A percentile compares a stretch with the other conserved stretches of the same genome.
These are phyloP conservation scores for Rosalia funebris DNA, from an alignment of 2,888 invertebrate genomes.

Conservation along the genomic window DNA sequence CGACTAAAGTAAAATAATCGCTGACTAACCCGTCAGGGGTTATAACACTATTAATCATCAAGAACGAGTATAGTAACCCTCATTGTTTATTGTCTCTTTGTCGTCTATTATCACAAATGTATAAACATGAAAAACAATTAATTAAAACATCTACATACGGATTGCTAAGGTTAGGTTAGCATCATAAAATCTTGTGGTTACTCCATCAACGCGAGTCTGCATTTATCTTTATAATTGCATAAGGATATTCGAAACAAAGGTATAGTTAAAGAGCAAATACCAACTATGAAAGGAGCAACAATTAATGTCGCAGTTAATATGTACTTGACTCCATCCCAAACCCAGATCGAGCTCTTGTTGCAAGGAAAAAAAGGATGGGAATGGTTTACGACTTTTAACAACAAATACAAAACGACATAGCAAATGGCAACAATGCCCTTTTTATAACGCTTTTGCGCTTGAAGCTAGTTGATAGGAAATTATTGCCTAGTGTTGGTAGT, in stretches of 20 bases:
- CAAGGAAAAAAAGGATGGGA: background rate
- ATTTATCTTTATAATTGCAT: too few species aligned
- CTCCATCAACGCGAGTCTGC: background rate
- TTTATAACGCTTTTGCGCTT: background rate
- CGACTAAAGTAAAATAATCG: slow-evolving; percentile 14
- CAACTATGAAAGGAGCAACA: background rate
- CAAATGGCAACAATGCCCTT: background rate
- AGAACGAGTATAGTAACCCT: slow-evolving; percentile 13
- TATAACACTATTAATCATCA: slow-evolving; percentile 21
- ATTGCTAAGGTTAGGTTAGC: background rate
- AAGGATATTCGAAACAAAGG: background rate
- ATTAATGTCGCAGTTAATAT: background rate
- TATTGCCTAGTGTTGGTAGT: background rate
- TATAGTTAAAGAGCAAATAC: background rate
- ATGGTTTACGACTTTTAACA: background rate
- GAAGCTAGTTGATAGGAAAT: background rate
- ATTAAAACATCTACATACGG: background rate
- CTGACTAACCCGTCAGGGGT: slow-evolving; percentile 23
- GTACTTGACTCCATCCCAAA: background rate
- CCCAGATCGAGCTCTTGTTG: background rate
- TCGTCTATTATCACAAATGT: slow-evolving; percentile 4
- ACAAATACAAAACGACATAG: background rate
- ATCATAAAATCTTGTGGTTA: background rate
- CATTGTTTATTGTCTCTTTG: slow-evolving; percentile 23
- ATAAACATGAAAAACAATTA: slow-evolving; percentile 11